Percentiles rank a stretch among this genome's conserved stretches.
Conservation (phyloP, 2,113 vertebrate species). For the Calyptommatus sinebrachiatus region DNA sequence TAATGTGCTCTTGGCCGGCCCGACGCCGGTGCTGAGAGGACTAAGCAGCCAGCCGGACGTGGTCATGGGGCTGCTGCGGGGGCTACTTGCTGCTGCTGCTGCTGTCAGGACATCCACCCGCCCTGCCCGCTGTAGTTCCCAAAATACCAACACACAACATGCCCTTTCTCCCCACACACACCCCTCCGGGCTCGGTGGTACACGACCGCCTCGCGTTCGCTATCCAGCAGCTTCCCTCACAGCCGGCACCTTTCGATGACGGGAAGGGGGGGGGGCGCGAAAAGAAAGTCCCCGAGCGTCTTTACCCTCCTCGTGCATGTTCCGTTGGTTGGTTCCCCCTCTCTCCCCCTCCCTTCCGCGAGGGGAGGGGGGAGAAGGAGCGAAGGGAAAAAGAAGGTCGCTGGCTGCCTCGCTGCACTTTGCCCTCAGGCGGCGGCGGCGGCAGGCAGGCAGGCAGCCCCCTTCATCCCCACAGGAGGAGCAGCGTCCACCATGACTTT, state of each 20-base stretch:
- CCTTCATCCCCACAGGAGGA: not conserved
- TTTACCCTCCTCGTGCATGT: not conserved
- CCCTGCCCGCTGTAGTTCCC: too few relatives aligned
- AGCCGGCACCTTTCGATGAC: not conserved
- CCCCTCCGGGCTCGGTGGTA: not conserved
- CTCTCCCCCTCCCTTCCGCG: conserved; percentile 32
- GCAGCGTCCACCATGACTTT: conserved; percentile 60
- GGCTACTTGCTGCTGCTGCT: not conserved
- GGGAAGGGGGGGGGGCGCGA: not conserved
- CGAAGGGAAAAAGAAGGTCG: not conserved
- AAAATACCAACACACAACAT: not conserved
- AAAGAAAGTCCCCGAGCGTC: too few relatives aligned
- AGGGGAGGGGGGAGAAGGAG: not conserved
- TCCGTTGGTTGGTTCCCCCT: not conserved
- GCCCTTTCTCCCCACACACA: not conserved
- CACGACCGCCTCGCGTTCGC: not conserved
- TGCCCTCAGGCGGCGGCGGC: not conserved
- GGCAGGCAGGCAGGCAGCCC: accelerated
- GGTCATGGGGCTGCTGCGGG: not conserved
- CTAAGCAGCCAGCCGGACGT: not conserved
- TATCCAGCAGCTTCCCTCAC: not conserved
- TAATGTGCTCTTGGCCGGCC: not conserved
- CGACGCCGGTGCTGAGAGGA: too few relatives aligned
- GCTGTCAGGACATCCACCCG: not conserved
- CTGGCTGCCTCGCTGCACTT: conserved; percentile 4